Conservation (phyloP, 1,140 invertebrate genomes). For the Drosophila jambulina region DNA sequence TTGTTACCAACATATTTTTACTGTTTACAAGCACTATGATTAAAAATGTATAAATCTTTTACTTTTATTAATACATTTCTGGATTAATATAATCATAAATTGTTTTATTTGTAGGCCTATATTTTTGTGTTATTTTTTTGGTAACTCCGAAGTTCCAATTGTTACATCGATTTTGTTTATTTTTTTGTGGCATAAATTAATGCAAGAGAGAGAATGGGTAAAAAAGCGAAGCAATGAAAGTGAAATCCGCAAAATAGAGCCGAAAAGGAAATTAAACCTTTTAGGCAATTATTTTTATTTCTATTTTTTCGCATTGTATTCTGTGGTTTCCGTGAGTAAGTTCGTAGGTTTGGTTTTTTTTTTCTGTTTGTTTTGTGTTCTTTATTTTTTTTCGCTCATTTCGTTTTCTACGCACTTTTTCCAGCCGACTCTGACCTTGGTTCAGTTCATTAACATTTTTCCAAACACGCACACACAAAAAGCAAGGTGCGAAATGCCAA, state of each 20-base stretch:
- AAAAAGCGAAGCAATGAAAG: constrained; percentile 9
- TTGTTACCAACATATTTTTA: constrained; percentile 2
- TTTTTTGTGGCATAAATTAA: constrained; percentile 9
- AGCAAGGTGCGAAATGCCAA: constrained; percentile 52
- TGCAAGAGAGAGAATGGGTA: neutral
- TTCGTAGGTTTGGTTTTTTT: constrained; percentile 21
- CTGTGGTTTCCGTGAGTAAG: constrained; percentile 15
- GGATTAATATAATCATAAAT: neutral
- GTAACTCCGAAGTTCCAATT: neutral
- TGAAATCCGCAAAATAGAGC: constrained; percentile 17
- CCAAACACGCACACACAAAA: constrained; percentile 26
- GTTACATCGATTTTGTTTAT: constrained; percentile 3
- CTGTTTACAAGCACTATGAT: neutral
- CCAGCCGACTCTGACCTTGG: constrained; percentile 62
- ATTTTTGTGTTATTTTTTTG: too few relatives aligned
- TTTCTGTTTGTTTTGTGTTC: constrained; percentile 28
- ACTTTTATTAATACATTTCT: neutral
- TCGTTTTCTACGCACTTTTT: constrained; percentile 67
- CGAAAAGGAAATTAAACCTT: constrained; percentile 16
- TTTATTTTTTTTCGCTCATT: constrained; percentile 28
- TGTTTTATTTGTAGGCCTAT: neutral
- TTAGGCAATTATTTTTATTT: neutral
- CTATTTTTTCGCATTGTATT: neutral
- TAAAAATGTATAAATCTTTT: too few relatives aligned
- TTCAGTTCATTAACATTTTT: constrained; percentile 81